Evolutionary conservation across 2,113 vertebrate genomes (phyloP).

Genomic region (Typhlomys cinereus): DNA sequence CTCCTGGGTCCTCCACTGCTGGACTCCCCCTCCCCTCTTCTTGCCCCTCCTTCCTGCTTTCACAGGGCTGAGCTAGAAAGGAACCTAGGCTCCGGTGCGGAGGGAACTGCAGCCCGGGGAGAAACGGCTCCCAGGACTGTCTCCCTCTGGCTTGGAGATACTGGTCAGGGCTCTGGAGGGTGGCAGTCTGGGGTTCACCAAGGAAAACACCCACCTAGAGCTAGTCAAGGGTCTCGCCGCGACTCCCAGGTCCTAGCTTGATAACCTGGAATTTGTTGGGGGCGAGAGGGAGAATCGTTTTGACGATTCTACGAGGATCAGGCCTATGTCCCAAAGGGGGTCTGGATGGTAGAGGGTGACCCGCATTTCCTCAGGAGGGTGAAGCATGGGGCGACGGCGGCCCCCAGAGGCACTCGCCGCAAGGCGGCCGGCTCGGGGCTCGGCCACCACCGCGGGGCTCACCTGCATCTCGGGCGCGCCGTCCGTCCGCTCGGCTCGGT

Average conservation of each 20-base stretch:
- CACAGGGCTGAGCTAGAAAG: neutral
- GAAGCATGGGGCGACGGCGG: neutral
- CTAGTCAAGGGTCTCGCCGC: neutral
- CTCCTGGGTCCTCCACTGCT: neutral
- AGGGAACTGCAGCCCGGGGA: neutral
- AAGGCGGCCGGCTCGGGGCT: constrained; percentile 34
- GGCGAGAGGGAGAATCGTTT: neutral
- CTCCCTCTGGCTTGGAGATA: neutral
- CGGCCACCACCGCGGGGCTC: constrained; percentile 57
- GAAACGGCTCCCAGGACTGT: constrained; percentile 4
- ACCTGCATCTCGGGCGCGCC: constrained; percentile 81
- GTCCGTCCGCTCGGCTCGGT: constrained; percentile 75
- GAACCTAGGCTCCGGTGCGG: neutral
- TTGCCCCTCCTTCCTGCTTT: neutral
- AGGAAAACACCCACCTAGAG: neutral
- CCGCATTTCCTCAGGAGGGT: neutral
- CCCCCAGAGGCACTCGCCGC: constrained; percentile 18
- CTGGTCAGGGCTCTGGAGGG: neutral
- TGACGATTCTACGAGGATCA: neutral
- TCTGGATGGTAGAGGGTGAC: neutral
- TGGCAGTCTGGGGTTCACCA: neutral
- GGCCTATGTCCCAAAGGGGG: neutral
- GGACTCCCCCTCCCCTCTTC: neutral
- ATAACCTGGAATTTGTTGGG: neutral
- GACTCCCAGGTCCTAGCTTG: neutral